Evolutionary conservation across 2,888 invertebrate species (phyloP), one percentile per base, ranked within the genome.

Genomic region (Pimpla rufipes): DNA sequence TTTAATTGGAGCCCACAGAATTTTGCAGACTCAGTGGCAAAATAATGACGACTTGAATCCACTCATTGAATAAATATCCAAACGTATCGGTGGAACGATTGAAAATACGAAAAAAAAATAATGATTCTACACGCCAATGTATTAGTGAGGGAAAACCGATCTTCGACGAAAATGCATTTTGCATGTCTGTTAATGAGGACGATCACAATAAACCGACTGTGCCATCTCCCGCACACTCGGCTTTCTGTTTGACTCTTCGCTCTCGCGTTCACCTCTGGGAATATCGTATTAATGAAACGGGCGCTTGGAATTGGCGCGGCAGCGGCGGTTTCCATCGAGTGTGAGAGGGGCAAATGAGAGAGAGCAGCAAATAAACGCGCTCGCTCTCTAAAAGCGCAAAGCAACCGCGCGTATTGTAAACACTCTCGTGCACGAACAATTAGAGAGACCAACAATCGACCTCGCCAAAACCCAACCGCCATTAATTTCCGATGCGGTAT

Each of bases 221-320:
- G n/a, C 59, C 66, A 42, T 74, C 47, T 47, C 50, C 57, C 68
- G 11, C 59, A 78, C 68, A 16, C 79, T 67, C 57, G 71, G 18
- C 21, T 73, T 59, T 52, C 64, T 18, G 18, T 74, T 74, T 37
- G 35, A 21, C 57, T 68, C 45, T 68, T n/a, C 35, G 45, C 64
- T 6, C 42, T 47, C 35, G 13, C 62, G 23, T 47, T 57, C 74
- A 42, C 79, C 37, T 18, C 73, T 87, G 89, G 87, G 89, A 83
- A 88, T 86, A 87, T 86, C 68, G 85, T 85, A 86, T 88, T 90
- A 89, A 90, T 90, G 87, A 90, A 90, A 88, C 88, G 89, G 89
- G 73, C 68, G 81, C 42, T 80, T 77, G 57, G 71, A 73, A 77
- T 74, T 76, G 40, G 67, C 47, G 80, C 55, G 37, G 59, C 68